Base-by-base conservation (phyloP, 2,113 vertebrate genomes). In the Otolemur garnettii region DNA sequence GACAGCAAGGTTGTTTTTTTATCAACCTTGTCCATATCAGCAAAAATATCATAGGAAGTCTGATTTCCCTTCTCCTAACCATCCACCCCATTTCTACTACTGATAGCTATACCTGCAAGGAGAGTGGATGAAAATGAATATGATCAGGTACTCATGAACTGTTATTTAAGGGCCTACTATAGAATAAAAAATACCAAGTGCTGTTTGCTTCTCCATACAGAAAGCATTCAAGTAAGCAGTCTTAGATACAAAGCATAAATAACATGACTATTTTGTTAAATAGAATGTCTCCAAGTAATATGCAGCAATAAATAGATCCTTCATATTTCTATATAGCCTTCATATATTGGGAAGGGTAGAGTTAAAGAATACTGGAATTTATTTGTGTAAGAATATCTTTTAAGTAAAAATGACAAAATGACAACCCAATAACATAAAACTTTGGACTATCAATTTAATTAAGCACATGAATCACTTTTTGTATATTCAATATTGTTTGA, bases 391-490 rank as follows among this genome's bases (percentile, higher is more conserved):
- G 84, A 95, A 75, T 93, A 83, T 55, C n/a, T 80, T 96, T 95
- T 93, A 96, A 93, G 85, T 95, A 85, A 87, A 93, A 95, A 82
- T 13, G 38, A 84, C 60, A 75, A 24, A 91, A 75, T 71, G 57
- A 75, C 33, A 96, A 81, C 59, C 28, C 64, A 78, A 90, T 87
- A 90, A 64, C 68, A 75, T 75, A 92, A 86, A 95, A 35, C 71
- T 92, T 93, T 96, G 91, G 71, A 80, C 81, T 82, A 28, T 69
- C 90, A 85, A 50, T 93, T 96, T 86, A 95, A 95, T 95, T 85
- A 90, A 82, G 57, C 55, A 13, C 19, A 50, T 66, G 19, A 78
- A 82, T 74, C 69, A 35, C 7, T 28, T 26, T 93, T 82, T 95
- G 83, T 92, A 94, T 90, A 82, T 59, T 74, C 62, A 94, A 1